Percentiles rank a stretch among this genome's conserved stretches.
phyloP scores from a whole-genome alignment of 1,140 invertebrate genomes.

The Diplogasteroides magnus region DNA sequence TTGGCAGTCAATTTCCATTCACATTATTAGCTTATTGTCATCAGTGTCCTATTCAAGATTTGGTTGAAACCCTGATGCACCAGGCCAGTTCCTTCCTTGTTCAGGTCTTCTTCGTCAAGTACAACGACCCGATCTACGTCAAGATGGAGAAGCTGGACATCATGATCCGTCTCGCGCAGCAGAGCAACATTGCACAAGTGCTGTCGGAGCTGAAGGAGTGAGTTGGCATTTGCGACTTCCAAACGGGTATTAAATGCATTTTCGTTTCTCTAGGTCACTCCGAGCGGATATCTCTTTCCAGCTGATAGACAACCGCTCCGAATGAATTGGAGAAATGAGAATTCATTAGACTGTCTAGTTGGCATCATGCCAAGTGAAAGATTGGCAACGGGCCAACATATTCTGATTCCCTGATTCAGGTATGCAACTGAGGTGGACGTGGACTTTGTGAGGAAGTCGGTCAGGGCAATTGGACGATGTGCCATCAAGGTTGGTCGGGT shows the following conservation, averaged over 20 bases:
- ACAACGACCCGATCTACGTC: conserved; percentile 99
- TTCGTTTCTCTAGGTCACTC: not conserved
- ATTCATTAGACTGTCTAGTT: too few relatives aligned
- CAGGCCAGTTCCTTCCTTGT: not conserved
- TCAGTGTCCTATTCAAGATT: not conserved
- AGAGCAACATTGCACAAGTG: conserved; percentile 96
- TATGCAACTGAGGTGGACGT: conserved; percentile 98
- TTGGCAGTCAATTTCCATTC: too few relatives aligned
- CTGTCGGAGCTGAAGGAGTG: conserved; percentile 95
- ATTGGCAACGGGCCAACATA: too few relatives aligned
- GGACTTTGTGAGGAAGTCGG: conserved; percentile 98
- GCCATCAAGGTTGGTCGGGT: conserved; percentile 77
- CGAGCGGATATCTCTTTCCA: too few relatives aligned
- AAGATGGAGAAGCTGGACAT: conserved; percentile 99
- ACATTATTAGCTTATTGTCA: too few relatives aligned
- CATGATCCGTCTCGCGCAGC: conserved; percentile 96
- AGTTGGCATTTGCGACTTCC: too few relatives aligned
- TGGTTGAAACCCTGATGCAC: too few relatives aligned
- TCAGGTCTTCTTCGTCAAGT: conserved; percentile 94
- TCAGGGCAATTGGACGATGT: conserved; percentile 94
- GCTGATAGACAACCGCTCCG: too few relatives aligned
- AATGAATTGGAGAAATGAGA: too few relatives aligned
- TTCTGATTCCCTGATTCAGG: conserved; percentile 54
- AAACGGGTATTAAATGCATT: too few relatives aligned
- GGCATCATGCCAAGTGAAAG: too few relatives aligned